Conservation (phyloP, 2,113 vertebrate genomes). For the Glareola pratincola region DNA sequence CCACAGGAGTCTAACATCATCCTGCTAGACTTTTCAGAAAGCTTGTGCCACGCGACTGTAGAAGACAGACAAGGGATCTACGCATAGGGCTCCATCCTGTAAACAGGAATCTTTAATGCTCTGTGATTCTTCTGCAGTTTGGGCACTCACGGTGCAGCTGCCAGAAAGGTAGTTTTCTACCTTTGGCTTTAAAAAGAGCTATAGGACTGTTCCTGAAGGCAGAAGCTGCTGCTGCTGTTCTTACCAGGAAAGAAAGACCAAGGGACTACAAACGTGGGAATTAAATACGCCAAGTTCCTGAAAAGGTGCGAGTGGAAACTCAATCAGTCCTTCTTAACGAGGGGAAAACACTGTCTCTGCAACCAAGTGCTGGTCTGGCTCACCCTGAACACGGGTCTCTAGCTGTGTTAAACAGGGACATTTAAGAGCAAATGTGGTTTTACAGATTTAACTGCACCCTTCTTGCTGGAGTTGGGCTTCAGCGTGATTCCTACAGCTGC, state of each 20-base stretch:
- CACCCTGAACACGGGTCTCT: rapidly evolving
- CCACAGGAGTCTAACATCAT: neutral
- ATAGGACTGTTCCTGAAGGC: neutral
- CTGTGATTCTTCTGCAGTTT: neutral
- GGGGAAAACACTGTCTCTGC: neutral
- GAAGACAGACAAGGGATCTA: neutral
- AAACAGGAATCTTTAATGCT: neutral
- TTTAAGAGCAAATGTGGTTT: neutral
- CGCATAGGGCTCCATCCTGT: rapidly evolving
- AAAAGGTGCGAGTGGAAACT: neutral
- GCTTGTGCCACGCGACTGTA: neutral
- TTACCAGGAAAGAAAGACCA: neutral
- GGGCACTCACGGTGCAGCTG: neutral
- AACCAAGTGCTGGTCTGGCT: neutral
- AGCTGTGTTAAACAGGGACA: neutral
- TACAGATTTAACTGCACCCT: neutral
- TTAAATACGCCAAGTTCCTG: neutral
- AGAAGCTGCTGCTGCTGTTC: neutral
- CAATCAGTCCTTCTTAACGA: neutral
- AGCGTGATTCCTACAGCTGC: neutral
- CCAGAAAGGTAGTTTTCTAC: neutral
- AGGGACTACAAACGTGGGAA: no score
- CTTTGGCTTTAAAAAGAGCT: neutral
- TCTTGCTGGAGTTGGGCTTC: neutral
- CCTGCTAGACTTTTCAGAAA: neutral